Conservation (phyloP, 1,140 invertebrate genomes). For the Acromyrmex heyeri region DNA sequence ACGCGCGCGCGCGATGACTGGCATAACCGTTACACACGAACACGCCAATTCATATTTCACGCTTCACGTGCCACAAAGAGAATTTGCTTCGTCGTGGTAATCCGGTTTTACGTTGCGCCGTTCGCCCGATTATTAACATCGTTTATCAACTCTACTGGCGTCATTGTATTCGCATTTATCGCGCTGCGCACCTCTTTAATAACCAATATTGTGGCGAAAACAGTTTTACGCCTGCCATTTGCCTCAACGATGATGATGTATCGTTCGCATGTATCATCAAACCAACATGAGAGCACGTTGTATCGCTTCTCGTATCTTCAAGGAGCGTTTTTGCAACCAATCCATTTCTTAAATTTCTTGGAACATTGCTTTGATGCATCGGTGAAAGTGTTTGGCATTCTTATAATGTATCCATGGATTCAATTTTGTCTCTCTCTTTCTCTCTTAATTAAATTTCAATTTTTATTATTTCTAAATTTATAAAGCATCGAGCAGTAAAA, state of each 20-base stretch:
- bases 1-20: background rate
- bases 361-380: slow-evolving; percentile 2
- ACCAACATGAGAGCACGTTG: background rate
- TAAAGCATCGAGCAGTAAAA: background rate
- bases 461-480: background rate
- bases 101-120: slow-evolving; percentile 46
- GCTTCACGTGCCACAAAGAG: slow-evolving; percentile 45
- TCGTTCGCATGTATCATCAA: slow-evolving; percentile 32
- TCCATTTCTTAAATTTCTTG: slow-evolving; percentile 36
- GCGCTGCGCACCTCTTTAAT: slow-evolving; percentile 47
- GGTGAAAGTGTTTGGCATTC: background rate
- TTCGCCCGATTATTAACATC: slow-evolving; percentile 59
- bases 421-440: background rate
- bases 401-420: background rate
- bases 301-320: background rate
- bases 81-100: slow-evolving; percentile 53
- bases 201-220: slow-evolving; percentile 37
- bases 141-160: slow-evolving; percentile 46
- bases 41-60: slow-evolving; percentile 57
- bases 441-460: background rate
- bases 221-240: slow-evolving; percentile 48
- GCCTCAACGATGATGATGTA: slow-evolving; percentile 33
- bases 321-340: background rate
- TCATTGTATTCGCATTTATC: slow-evolving; percentile 59
- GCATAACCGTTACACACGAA: slow-evolving; percentile 38